phyloP scores from a whole-genome alignment of 1,140 invertebrate species.

The Eubasilissa regina region DNA sequence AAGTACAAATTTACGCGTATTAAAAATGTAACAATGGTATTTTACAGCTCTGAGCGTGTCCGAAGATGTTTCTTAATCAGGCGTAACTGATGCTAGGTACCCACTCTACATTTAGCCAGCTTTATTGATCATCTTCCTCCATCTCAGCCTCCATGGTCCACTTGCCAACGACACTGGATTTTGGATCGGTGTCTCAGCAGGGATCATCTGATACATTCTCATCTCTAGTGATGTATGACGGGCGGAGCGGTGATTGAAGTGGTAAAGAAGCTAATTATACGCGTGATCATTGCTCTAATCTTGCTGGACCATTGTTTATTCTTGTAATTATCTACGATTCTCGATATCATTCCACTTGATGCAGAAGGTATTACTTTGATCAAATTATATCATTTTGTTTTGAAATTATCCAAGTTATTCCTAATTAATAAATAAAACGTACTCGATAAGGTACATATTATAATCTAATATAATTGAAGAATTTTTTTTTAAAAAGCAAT shows the following conservation, averaged over 20 bases:
- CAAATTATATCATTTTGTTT: no score
- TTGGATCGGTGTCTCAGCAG: slow-evolving; percentile 15
- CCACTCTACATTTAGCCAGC: not conserved
- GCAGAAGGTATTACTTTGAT: not conserved
- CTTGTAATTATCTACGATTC: not conserved
- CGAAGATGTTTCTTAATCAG: slow-evolving; percentile 4
- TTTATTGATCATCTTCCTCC: slow-evolving; percentile 1
- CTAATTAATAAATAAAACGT: no score
- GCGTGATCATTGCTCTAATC: not conserved
- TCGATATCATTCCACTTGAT: not conserved
- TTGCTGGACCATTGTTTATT: not conserved
- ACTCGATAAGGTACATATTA: no score
- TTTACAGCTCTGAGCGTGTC: slow-evolving; percentile 6
- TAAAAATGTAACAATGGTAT: slow-evolving; percentile 21
- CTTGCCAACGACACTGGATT: not conserved
- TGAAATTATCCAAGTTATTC: no score
- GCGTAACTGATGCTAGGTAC: not conserved
- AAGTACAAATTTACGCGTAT: slow-evolving; percentile 36
- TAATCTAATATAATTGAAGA: no score
- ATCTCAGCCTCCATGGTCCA: slow-evolving; percentile 2
- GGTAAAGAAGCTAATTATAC: not conserved
- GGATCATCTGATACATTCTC: not conserved
- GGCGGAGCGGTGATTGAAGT: not conserved
- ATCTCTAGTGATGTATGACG: not conserved
- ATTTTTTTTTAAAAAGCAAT: no score